Percentiles rank a stretch among this genome's conserved stretches.
These are phyloP conservation scores for Platichthys stellatus DNA, from an alignment of 2,113 vertebrate genomes.

Conservation along the genomic window DNA sequence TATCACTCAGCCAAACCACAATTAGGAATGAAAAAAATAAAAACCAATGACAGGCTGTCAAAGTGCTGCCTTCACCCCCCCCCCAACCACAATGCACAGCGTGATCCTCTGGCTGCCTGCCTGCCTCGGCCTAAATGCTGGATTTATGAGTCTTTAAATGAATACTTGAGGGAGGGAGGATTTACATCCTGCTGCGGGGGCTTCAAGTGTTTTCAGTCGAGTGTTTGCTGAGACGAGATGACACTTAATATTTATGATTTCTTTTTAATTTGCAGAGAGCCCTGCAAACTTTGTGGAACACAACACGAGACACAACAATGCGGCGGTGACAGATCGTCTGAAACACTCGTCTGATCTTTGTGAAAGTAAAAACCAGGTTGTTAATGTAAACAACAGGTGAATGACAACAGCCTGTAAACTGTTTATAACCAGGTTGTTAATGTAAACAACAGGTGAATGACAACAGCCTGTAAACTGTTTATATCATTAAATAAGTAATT, in stretches of 20 bases:
- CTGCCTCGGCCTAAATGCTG: slow-evolving; percentile 66
- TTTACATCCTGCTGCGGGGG: slow-evolving; percentile 66
- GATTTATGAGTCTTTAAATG: slow-evolving; percentile 70
- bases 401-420: too few species aligned
- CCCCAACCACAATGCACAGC: slow-evolving; percentile 52
- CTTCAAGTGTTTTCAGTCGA: slow-evolving; percentile 64
- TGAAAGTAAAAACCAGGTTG: neutral
- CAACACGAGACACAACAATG: neutral
- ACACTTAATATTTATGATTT: slow-evolving; percentile 68
- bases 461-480: too few species aligned
- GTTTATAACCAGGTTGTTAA: neutral
- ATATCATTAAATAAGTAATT: too few species aligned
- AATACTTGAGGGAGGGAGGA: slow-evolving; percentile 56
- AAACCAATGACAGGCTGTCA: slow-evolving; percentile 57
- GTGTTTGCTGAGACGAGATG: slow-evolving; percentile 52
- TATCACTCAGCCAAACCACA: slow-evolving; percentile 54
- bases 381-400: too few species aligned
- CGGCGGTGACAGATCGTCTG: neutral
- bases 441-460: too few species aligned
- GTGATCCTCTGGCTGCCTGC: slow-evolving; percentile 53
- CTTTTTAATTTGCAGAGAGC: slow-evolving; percentile 30
- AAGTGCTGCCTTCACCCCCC: slow-evolving; percentile 25
- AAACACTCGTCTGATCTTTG: neutral
- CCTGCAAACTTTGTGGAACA: slow-evolving; percentile 17
- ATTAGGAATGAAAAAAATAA: slow-evolving; percentile 35